A percentile compares a stretch with the other conserved stretches of the same genome.
Evolutionary conservation across 2,888 invertebrate genomes (phyloP).

Genomic region (Ophraella communa): DNA sequence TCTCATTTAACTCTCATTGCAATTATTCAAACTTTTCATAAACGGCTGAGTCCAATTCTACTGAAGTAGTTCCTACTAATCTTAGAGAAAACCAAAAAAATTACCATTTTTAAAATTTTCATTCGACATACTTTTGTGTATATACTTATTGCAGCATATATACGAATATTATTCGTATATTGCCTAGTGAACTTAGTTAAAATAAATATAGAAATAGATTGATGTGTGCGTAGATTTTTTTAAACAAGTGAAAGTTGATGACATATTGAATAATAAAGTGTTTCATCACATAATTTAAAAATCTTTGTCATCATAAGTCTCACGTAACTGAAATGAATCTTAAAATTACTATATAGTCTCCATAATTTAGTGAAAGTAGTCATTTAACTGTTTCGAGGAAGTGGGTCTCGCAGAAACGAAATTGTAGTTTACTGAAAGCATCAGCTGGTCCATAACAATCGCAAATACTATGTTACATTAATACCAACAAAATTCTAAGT

Average conservation of each 20-base stretch:
- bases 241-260: conserved; percentile 27
- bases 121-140: no score
- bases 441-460: conserved; percentile 8
- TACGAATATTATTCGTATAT: no score
- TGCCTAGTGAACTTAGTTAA: no score
- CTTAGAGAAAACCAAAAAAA: no score
- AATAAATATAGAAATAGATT: not conserved
- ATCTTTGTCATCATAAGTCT: conserved; percentile 20
- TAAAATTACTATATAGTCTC: conserved; percentile 25
- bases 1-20: no score
- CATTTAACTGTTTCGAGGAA: conserved; percentile 23
- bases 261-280: conserved; percentile 18
- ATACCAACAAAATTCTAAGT: no score
- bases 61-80: no score
- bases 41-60: no score
- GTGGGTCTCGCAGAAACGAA: conserved; percentile 28
- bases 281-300: conserved; percentile 23
- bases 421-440: not conserved
- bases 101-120: no score
- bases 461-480: no score
- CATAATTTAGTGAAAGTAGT: conserved; percentile 30
- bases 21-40: no score
- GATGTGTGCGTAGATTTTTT: conserved; percentile 3
- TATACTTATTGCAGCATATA: no score
- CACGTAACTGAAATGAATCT: conserved; percentile 31